Conservation (phyloP, 1,140 invertebrate species). For the Lepeophtheirus salmonis region DNA sequence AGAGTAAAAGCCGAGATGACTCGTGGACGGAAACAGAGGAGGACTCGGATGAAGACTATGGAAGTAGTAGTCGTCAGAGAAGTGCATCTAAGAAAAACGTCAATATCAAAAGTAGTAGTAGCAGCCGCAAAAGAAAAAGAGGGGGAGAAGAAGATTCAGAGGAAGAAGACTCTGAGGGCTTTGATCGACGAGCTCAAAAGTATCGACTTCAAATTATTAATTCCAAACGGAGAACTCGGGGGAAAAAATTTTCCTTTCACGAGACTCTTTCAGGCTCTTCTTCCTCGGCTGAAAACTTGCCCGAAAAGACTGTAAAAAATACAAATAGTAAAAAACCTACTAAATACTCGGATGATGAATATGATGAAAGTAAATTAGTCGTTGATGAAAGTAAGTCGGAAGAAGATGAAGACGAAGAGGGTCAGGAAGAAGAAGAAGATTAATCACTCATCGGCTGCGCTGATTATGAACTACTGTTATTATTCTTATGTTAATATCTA, state of each 20-base stretch:
- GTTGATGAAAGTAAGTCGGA: constrained; percentile 36
- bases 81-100: constrained; percentile 18
- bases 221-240: not conserved
- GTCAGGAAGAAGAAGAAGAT: constrained; percentile 57
- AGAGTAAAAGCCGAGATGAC: constrained; percentile 18
- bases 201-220: not conserved
- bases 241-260: not conserved
- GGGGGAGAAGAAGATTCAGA: not conserved
- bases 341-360: constrained; percentile 23
- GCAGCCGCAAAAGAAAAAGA: constrained; percentile 9
- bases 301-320: no score
- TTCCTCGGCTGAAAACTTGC: no score
- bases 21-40: constrained; percentile 20
- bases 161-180: not conserved
- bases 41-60: constrained; percentile 20
- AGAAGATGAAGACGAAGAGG: constrained; percentile 41
- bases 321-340: no score
- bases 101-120: constrained; percentile 6
- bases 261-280: not conserved
- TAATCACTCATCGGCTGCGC: constrained; percentile 52
- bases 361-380: constrained; percentile 44
- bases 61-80: no score
- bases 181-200: not conserved
- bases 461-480: no score
- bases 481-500: no score